Conservation (phyloP, 2,888 invertebrate species). For the Tipula lateralis region DNA sequence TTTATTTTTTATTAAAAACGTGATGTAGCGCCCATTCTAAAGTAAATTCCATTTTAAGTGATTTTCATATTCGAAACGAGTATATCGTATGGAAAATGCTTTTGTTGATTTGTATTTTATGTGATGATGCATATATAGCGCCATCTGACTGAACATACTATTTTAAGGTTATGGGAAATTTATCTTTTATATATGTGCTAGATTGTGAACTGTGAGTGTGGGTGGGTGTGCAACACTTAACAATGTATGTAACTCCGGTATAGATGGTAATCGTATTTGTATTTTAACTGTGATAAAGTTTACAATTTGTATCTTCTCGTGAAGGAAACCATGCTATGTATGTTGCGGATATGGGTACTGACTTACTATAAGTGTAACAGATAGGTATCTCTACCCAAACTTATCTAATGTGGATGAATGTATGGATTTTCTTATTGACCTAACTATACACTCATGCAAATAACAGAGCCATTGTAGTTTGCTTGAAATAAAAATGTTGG, state of each 20-base stretch:
- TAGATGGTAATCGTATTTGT: background rate
- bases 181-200: background rate
- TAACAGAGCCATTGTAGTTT: too few species aligned
- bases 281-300: background rate
- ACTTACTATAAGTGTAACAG: too few species aligned
- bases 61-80: background rate
- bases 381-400: too few species aligned
- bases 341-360: too few species aligned
- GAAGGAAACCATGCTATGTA: too few species aligned
- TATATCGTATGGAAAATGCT: background rate
- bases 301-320: too few species aligned
- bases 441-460: too few species aligned
- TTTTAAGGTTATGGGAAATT: constrained; percentile 1
- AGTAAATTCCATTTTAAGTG: background rate
- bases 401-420: too few species aligned
- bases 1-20: background rate
- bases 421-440: too few species aligned
- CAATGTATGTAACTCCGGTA: background rate
- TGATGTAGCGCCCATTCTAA: constrained; percentile 19
- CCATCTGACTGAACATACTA: background rate
- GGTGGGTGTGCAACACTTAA: background rate
- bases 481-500: too few species aligned
- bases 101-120: background rate
- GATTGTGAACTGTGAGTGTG: background rate
- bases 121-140: background rate